Conservation (phyloP, 2,888 invertebrate species). For the Pseudoips prasinana region DNA sequence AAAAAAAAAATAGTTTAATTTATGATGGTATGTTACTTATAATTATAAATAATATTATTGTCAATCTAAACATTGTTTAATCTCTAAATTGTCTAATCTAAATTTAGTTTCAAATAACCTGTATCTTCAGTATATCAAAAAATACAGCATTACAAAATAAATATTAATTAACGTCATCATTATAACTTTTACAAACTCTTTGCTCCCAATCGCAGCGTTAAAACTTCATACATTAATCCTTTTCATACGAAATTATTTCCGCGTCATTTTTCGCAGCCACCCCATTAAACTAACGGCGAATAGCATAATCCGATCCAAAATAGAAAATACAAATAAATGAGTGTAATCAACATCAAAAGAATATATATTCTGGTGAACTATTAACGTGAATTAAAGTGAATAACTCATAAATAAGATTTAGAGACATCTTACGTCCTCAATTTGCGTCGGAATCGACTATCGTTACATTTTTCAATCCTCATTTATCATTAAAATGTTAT, state of each 20-base stretch:
- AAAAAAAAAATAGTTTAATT: too few relatives aligned
- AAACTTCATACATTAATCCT: too few relatives aligned
- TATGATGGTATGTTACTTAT: too few relatives aligned
- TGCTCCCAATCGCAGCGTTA: too few relatives aligned
- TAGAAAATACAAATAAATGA: conserved; percentile 61
- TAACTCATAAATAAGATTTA: conserved; percentile 73
- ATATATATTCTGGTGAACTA: conserved; percentile 58
- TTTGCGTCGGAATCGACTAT: conserved; percentile 67
- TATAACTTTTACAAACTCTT: too few relatives aligned
- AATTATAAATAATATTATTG: too few relatives aligned
- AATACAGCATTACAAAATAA: too few relatives aligned
- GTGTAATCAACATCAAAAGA: conserved; percentile 71
- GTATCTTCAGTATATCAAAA: too few relatives aligned
- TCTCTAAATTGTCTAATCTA: too few relatives aligned
- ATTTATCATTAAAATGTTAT: conserved; percentile 69
- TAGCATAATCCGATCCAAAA: conserved; percentile 49
- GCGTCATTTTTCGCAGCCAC: conserved; percentile 40
- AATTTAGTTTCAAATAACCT: too few relatives aligned
- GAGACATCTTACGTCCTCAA: conserved; percentile 61
- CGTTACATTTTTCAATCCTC: conserved; percentile 65
- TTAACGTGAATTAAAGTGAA: conserved; percentile 66
- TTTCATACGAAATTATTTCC: conserved; percentile 44
- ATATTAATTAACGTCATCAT: too few relatives aligned
- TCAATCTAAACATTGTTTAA: too few relatives aligned
- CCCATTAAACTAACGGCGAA: conserved; percentile 55